These are phyloP conservation scores for Latrodectus elegans DNA, from an alignment of 2,888 invertebrate genomes.

Conservation along the genomic window DNA sequence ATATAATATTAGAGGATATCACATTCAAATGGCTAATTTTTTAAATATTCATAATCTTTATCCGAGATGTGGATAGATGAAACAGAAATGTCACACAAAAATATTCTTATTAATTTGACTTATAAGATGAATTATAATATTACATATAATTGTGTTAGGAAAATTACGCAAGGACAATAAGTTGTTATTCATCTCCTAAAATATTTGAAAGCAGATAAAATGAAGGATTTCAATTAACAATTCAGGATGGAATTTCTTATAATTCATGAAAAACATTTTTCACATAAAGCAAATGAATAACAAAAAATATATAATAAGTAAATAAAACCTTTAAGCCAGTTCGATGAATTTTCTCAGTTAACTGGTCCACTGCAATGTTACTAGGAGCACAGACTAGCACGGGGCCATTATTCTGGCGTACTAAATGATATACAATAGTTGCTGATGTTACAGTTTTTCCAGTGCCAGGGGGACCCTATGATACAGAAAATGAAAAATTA, in stretches of 20 bases:
- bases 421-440: constrained; percentile 98
- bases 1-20: too few relatives aligned
- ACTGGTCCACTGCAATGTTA: constrained; percentile 98
- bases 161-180: too few relatives aligned
- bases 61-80: too few relatives aligned
- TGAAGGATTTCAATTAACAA: too few relatives aligned
- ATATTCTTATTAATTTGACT: too few relatives aligned
- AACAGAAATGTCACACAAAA: too few relatives aligned
- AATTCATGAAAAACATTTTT: not conserved
- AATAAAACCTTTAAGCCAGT: constrained; percentile 87
- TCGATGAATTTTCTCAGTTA: constrained; percentile 98
- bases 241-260: not conserved
- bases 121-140: too few relatives aligned
- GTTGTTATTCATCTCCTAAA: too few relatives aligned
- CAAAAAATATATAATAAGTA: not conserved
- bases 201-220: too few relatives aligned
- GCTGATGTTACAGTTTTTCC: constrained; percentile 99
- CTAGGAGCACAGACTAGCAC: constrained; percentile 99
- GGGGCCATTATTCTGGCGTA: constrained; percentile 90
- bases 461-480: constrained; percentile 89
- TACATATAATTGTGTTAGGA: too few relatives aligned
- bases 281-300: not conserved
- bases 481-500: not conserved
- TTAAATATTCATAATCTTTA: too few relatives aligned
- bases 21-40: too few relatives aligned